These are phyloP conservation scores for Drosophila elegans DNA, from an alignment of 1,140 invertebrate species.

Conservation along the genomic window DNA sequence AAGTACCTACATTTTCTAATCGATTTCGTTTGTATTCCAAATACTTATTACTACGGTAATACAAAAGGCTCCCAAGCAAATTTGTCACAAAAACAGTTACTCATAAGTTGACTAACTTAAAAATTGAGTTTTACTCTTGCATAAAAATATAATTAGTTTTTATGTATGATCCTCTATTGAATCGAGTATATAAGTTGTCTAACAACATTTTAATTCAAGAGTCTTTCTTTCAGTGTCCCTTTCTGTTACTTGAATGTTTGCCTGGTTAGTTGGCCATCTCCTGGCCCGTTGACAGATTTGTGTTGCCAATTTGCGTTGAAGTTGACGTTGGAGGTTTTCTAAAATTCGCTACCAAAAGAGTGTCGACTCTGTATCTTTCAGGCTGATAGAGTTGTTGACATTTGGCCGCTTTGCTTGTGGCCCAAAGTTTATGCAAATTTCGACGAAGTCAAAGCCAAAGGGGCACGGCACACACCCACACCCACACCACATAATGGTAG, in stretches of 20 bases:
- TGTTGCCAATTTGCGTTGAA: conserved; percentile 72
- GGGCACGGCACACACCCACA: conserved; percentile 42
- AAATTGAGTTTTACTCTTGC: too few relatives aligned
- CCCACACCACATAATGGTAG: conserved; percentile 1
- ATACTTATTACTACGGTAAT: too few relatives aligned
- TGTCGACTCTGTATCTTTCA: conserved; percentile 25
- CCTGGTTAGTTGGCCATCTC: conserved; percentile 33
- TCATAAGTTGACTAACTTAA: too few relatives aligned
- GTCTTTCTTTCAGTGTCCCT: not conserved
- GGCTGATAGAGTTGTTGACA: conserved; percentile 78
- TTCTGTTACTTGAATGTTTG: conserved; percentile 23
- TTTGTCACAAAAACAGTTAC: too few relatives aligned
- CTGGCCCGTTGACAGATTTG: conserved; percentile 65
- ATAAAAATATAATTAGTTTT: too few relatives aligned
- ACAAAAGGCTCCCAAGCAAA: too few relatives aligned
- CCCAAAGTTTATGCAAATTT: conserved; percentile 72
- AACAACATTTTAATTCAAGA: too few relatives aligned
- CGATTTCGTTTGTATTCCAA: too few relatives aligned
- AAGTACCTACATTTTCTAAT: too few relatives aligned
- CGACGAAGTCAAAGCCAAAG: conserved; percentile 36
- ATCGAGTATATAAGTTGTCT: too few relatives aligned
- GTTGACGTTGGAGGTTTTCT: conserved; percentile 30
- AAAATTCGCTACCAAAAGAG: conserved; percentile 46
- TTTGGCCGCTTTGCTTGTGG: conserved; percentile 58
- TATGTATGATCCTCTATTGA: too few relatives aligned